These are phyloP conservation scores for Sprattus sprattus DNA, from an alignment of 2,113 vertebrate species.

Conservation along the genomic window DNA sequence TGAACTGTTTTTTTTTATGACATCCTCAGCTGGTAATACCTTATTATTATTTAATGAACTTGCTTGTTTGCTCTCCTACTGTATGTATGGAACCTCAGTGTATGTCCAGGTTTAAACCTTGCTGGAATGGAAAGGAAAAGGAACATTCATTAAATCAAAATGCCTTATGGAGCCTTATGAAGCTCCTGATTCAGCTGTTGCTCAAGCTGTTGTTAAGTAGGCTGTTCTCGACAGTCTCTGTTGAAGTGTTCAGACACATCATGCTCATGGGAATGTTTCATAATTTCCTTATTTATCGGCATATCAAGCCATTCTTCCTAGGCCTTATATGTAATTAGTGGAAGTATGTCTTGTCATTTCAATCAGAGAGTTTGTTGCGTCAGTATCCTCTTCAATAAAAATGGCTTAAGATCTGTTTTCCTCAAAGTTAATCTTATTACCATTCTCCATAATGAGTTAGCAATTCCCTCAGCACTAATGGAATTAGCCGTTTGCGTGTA, in stretches of 20 bases:
- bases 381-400: slow-evolving; percentile 19
- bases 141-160: background rate
- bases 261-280: background rate
- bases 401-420: slow-evolving; percentile 31
- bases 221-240: background rate
- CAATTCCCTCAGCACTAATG: slow-evolving; percentile 27
- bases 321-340: background rate
- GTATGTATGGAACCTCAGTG: background rate
- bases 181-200: background rate
- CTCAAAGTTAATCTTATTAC: slow-evolving; percentile 33
- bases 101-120: background rate
- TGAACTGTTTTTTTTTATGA: background rate
- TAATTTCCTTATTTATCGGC: slow-evolving; percentile 14
- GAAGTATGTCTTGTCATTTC: slow-evolving; percentile 22
- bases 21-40: background rate
- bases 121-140: background rate
- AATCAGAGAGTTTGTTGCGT: slow-evolving; percentile 24
- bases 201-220: background rate
- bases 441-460: slow-evolving; percentile 32
- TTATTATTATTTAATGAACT: background rate
- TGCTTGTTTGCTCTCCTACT: background rate
- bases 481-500: slow-evolving; percentile 19
- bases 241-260: background rate
- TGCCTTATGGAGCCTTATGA: background rate
- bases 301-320: background rate